Evolutionary conservation across 2,888 invertebrate species (phyloP).

Genomic region (Rotaria sp.): DNA sequence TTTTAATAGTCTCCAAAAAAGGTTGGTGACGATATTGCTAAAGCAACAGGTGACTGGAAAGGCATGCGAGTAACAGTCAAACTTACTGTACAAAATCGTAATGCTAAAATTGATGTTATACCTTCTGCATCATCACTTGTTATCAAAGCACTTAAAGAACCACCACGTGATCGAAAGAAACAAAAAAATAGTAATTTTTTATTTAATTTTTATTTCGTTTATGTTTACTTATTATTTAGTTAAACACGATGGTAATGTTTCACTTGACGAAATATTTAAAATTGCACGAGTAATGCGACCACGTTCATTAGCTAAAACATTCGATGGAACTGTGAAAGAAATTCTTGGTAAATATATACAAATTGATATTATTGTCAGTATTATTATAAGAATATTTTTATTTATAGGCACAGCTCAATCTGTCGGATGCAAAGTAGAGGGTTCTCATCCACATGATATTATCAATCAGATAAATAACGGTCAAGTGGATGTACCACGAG

Average conservation of each 20-base stretch:
- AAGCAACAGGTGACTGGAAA: slow-evolving; percentile 60
- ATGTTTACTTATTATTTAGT: slow-evolving; percentile 63
- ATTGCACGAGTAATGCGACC: slow-evolving; percentile 88
- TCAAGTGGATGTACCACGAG: slow-evolving; percentile 63
- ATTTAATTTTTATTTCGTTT: not conserved
- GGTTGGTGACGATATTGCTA: slow-evolving; percentile 98
- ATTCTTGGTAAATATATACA: slow-evolving; percentile 51
- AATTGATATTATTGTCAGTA: not conserved
- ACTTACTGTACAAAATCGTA: slow-evolving; percentile 81
- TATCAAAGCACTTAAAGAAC: slow-evolving; percentile 95
- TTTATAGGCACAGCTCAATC: slow-evolving; percentile 57
- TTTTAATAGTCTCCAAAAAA: slow-evolving; percentile 83
- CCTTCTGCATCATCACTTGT: slow-evolving; percentile 95
- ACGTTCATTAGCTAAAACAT: slow-evolving; percentile 84
- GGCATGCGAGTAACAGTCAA: slow-evolving; percentile 79
- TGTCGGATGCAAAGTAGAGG: slow-evolving; percentile 61
- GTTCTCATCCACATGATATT: slow-evolving; percentile 74
- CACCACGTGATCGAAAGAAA: slow-evolving; percentile 96
- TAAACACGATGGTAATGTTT: slow-evolving; percentile 91
- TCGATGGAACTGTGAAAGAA: slow-evolving; percentile 80
- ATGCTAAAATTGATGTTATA: slow-evolving; percentile 89
- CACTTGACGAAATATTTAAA: slow-evolving; percentile 79
- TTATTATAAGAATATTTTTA: slow-evolving; percentile 46
- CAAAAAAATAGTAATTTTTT: slow-evolving; percentile 71
- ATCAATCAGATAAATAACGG: slow-evolving; percentile 84